phyloP scores from a whole-genome alignment of 2,888 invertebrate genomes.

The Drosophila buzzatii region DNA sequence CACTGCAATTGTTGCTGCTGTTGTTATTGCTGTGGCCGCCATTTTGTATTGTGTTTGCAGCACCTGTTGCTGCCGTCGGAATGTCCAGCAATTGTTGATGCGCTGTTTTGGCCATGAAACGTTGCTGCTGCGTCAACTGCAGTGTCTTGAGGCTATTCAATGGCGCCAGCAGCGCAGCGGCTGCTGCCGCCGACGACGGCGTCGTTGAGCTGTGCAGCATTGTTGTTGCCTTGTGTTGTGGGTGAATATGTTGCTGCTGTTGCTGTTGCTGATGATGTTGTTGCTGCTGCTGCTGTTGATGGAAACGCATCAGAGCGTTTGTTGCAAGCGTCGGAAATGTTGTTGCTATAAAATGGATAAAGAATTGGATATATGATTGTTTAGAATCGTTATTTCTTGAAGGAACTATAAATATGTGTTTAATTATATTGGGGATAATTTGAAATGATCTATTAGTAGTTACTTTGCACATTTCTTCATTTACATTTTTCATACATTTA shows the following conservation, averaged over 20 bases:
- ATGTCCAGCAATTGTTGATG: conserved; percentile 75
- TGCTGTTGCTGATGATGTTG: conserved; percentile 19
- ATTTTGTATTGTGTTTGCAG: conserved; percentile 39
- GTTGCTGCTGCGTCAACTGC: conserved; percentile 72
- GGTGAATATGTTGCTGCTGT: conserved; percentile 47
- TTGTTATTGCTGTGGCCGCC: conserved; percentile 23
- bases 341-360: conserved; percentile 28
- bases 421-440: too few relatives aligned
- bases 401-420: neutral
- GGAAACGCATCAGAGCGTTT: conserved; percentile 76
- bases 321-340: conserved; percentile 72
- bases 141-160: conserved; percentile 79
- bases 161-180: conserved; percentile 72
- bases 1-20: conserved; percentile 26
- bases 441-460: too few relatives aligned
- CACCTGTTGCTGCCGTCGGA: conserved; percentile 45
- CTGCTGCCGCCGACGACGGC: conserved; percentile 31
- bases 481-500: too few relatives aligned
- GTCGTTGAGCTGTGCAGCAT: conserved; percentile 57
- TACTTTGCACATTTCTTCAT: too few relatives aligned
- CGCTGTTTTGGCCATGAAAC: conserved; percentile 63
- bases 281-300: conserved; percentile 65
- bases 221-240: conserved; percentile 51
- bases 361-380: neutral
- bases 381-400: neutral